Percentiles rank a stretch among this genome's conserved stretches.
These are phyloP conservation scores for Ameiurus melas DNA, from an alignment of 2,113 vertebrate species.

Conservation along the genomic window DNA sequence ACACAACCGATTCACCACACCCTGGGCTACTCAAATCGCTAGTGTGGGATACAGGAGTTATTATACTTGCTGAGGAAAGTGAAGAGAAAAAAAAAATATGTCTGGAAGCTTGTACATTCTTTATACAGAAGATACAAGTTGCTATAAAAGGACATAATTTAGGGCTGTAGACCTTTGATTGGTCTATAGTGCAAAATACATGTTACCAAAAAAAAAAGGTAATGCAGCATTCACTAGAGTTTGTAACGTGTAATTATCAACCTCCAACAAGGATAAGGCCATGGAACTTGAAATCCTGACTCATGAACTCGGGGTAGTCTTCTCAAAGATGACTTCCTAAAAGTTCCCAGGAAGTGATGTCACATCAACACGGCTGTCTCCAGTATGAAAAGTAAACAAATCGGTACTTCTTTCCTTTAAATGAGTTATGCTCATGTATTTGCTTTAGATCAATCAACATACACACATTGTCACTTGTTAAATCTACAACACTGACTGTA, in stretches of 20 bases:
- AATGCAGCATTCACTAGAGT: neutral
- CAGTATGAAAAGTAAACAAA: neutral
- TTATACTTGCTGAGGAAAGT: neutral
- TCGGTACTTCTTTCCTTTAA: neutral
- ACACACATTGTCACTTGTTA: neutral
- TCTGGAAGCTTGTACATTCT: neutral
- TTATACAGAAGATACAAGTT: neutral
- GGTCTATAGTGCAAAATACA: neutral
- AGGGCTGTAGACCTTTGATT: neutral
- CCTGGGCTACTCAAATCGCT: neutral
- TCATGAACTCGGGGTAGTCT: too few species aligned
- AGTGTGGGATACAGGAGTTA: neutral
- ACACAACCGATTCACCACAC: neutral
- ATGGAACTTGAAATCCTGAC: neutral
- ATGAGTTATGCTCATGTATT: neutral
- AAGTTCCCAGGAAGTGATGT: neutral
- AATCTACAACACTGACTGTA: neutral
- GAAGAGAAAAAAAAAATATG: neutral
- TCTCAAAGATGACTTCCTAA: neutral
- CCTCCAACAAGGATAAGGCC: neutral
- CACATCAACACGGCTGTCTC: neutral
- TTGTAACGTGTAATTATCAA: neutral
- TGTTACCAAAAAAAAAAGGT: neutral
- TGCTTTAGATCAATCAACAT: neutral
- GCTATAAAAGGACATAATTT: neutral